Evolutionary conservation across 2,888 invertebrate species (phyloP).

Genomic region (Hyles lineata): DNA sequence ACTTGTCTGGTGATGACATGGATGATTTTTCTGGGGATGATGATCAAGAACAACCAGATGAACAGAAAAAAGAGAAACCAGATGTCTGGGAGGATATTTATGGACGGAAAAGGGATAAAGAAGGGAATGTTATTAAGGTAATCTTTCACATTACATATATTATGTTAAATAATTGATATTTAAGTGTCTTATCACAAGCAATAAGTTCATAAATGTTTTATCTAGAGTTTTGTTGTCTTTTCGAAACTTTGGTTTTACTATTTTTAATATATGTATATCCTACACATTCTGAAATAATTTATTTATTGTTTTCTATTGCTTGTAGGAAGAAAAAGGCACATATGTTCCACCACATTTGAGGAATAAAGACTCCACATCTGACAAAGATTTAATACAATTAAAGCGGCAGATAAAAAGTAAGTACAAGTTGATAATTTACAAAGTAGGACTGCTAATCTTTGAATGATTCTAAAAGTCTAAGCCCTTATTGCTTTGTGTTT

Average conservation of each 20-base stretch:
- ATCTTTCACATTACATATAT: slow-evolving; percentile 9
- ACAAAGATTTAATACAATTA: slow-evolving; percentile 87
- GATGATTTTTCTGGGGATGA: slow-evolving; percentile 52
- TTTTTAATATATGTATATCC: too few relatives aligned
- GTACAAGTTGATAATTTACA: slow-evolving; percentile 35
- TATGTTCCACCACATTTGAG: slow-evolving; percentile 94
- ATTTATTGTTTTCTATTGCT: slow-evolving; percentile 17
- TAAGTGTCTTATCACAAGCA: background rate
- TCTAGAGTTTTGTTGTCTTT: too few relatives aligned
- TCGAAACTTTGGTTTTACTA: too few relatives aligned
- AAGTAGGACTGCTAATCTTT: too few relatives aligned
- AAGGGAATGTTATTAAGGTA: slow-evolving; percentile 91
- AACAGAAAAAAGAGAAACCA: slow-evolving; percentile 63
- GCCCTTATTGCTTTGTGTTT: too few relatives aligned
- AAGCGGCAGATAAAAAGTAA: slow-evolving; percentile 93
- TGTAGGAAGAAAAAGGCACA: slow-evolving; percentile 81
- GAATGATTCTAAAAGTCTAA: background rate
- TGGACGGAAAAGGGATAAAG: slow-evolving; percentile 91
- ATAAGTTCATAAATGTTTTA: background rate
- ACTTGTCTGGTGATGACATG: slow-evolving; percentile 65
- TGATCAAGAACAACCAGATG: slow-evolving; percentile 44
- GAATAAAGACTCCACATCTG: slow-evolving; percentile 79
- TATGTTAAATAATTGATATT: background rate
- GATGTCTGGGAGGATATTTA: slow-evolving; percentile 96
- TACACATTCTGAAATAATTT: too few relatives aligned